These are phyloP conservation scores for Acleris literana DNA, from an alignment of 2,888 invertebrate species.

Conservation along the genomic window DNA sequence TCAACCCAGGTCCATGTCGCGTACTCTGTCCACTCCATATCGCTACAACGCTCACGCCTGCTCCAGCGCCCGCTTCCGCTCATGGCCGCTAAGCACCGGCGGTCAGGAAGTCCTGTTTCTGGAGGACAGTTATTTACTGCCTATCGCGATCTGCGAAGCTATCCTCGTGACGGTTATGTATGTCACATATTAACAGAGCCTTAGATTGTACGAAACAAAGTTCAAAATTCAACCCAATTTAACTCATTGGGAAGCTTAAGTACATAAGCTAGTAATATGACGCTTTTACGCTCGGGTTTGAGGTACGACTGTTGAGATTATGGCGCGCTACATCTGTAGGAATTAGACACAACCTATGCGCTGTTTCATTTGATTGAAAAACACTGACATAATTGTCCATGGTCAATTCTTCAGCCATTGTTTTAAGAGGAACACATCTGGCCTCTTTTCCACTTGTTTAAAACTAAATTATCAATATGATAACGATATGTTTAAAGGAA, in stretches of 20 bases:
- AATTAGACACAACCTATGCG: no score
- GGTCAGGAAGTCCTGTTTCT: constrained; percentile 33
- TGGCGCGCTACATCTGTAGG: not conserved
- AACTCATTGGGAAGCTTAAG: not conserved
- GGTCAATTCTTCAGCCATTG: no score
- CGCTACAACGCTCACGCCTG: constrained; percentile 12
- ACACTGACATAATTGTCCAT: no score
- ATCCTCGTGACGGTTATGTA: not conserved
- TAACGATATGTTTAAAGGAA: no score
- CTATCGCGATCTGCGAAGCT: constrained; percentile 32
- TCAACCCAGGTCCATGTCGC: constrained; percentile 6
- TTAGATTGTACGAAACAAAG: not conserved
- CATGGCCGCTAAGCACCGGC: constrained; percentile 33
- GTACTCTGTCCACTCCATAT: constrained; percentile 11
- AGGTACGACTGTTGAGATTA: not conserved
- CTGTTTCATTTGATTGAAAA: no score
- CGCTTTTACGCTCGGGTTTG: not conserved
- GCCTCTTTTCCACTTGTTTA: no score
- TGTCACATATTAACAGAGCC: constrained; percentile 2
- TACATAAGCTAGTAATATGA: not conserved
- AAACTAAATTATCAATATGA: no score
- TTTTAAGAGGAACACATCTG: no score
- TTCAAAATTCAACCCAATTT: not conserved
- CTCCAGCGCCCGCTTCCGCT: constrained; percentile 33
- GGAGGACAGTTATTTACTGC: constrained; percentile 36